Evolutionary conservation across 2,888 invertebrate genomes (phyloP).

Genomic region (Timema podura): DNA sequence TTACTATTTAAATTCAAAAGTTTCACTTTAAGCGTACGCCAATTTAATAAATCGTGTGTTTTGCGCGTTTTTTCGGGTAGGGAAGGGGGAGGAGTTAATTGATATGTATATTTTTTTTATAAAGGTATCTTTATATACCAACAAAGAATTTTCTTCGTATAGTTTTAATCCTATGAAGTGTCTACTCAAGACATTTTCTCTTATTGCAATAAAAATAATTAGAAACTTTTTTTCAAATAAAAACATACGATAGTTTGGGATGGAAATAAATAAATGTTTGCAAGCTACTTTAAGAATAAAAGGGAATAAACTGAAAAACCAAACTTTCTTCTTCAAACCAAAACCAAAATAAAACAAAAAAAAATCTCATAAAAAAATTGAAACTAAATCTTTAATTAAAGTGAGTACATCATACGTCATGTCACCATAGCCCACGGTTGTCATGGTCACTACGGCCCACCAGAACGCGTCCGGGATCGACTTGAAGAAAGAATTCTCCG

Average conservation of each 20-base stretch:
- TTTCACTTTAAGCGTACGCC: no score
- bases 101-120: no score
- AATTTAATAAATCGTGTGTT: no score
- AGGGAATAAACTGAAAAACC: constrained; percentile 25
- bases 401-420: constrained; percentile 84
- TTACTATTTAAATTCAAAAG: no score
- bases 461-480: constrained; percentile 99
- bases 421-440: constrained; percentile 99
- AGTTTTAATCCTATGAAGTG: neutral
- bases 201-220: no score
- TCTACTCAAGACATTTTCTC: constrained; percentile 14
- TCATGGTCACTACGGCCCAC: constrained; percentile 99
- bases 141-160: constrained; percentile 41
- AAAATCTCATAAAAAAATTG: constrained; percentile 20
- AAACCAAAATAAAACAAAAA: constrained; percentile 20
- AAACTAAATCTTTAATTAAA: constrained; percentile 47
- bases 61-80: no score
- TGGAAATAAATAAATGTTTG: constrained; percentile 1
- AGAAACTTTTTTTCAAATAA: no score
- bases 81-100: no score
- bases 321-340: constrained; percentile 20
- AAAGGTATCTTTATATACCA: no score
- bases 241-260: constrained; percentile 21
- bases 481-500: constrained; percentile 99
- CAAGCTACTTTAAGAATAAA: constrained; percentile 25